phyloP scores from a whole-genome alignment of 2,113 vertebrate genomes.

The Neotoma lepida region DNA sequence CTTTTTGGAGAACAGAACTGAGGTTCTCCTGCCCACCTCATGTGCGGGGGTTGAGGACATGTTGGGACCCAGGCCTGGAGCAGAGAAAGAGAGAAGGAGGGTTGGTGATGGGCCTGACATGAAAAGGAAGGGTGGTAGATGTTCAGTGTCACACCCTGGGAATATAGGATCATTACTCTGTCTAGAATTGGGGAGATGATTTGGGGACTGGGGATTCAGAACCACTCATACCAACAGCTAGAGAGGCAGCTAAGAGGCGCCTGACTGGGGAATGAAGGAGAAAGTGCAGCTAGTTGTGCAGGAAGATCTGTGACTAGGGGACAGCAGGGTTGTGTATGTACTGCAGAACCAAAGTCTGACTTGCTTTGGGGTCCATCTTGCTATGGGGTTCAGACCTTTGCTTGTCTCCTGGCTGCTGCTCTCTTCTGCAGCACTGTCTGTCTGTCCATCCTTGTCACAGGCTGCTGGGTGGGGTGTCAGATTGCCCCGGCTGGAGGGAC shows the following conservation, averaged over 20 bases:
- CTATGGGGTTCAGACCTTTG: conserved; percentile 85
- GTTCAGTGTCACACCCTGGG: conserved; percentile 22
- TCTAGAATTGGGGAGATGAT: conserved; percentile 31
- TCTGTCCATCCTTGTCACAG: conserved; percentile 89
- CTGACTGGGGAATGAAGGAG: conserved; percentile 1
- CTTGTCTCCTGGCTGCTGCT: conserved; percentile 99
- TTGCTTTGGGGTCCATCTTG: conserved; percentile 51
- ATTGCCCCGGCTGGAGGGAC: conserved; percentile 83
- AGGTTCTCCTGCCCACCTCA: conserved; percentile 97
- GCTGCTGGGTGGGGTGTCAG: conserved; percentile 85
- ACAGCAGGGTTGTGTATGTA: conserved; percentile 36
- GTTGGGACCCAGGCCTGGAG: conserved; percentile 90
- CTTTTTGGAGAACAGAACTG: conserved; percentile 99
- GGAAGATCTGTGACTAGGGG: conserved; percentile 54
- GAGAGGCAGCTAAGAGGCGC: conserved; percentile 63
- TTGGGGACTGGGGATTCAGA: not conserved
- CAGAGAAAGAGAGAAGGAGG: conserved; percentile 77
- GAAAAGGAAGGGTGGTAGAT: conserved; percentile 34
- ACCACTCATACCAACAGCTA: conserved; percentile 39
- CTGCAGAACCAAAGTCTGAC: conserved; percentile 53
- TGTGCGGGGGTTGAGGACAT: conserved; percentile 93
- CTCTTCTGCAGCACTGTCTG: conserved; percentile 95
- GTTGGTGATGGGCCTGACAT: conserved; percentile 76
- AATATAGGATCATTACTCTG: not conserved
- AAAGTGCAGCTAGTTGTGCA: conserved; percentile 51